phyloP scores from a whole-genome alignment of 2,113 vertebrate species.

The Spermophilus dauricus region DNA sequence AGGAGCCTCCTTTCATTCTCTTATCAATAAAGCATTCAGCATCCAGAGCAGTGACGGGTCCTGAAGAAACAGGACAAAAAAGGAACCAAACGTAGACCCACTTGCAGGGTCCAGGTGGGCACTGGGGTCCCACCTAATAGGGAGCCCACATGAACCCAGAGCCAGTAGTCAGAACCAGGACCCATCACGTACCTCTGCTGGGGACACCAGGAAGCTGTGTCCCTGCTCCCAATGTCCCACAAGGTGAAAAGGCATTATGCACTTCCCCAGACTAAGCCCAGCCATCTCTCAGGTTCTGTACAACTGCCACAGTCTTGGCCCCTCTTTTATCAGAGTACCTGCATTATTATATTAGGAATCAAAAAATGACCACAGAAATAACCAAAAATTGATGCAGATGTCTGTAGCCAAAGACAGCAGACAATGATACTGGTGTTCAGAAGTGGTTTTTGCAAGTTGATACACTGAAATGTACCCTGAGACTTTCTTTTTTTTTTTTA shows the following conservation, averaged over 20 bases:
- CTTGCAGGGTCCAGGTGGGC: background rate
- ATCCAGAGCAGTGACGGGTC: background rate
- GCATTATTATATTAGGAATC: background rate
- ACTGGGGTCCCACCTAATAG: background rate
- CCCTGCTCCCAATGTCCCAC: accelerated
- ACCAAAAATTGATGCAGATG: background rate
- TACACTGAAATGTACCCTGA: background rate
- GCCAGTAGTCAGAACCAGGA: background rate
- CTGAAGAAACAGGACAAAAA: background rate
- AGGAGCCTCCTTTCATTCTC: background rate
- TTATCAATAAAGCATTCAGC: background rate
- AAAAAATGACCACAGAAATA: background rate
- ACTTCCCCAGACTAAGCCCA: background rate
- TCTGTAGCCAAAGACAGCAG: background rate
- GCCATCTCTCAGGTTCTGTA: too few species aligned
- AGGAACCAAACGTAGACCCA: background rate
- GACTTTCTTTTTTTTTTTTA: background rate
- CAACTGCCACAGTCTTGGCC: too few species aligned
- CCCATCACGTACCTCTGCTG: too few species aligned
- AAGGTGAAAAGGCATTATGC: background rate
- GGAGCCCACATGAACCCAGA: background rate
- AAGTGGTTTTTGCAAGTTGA: background rate
- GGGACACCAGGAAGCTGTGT: accelerated
- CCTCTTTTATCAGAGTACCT: background rate
- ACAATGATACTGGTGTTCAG: background rate